phyloP scores from a whole-genome alignment of 2,888 invertebrate genomes.

The Phyllotreta cruciferae region DNA sequence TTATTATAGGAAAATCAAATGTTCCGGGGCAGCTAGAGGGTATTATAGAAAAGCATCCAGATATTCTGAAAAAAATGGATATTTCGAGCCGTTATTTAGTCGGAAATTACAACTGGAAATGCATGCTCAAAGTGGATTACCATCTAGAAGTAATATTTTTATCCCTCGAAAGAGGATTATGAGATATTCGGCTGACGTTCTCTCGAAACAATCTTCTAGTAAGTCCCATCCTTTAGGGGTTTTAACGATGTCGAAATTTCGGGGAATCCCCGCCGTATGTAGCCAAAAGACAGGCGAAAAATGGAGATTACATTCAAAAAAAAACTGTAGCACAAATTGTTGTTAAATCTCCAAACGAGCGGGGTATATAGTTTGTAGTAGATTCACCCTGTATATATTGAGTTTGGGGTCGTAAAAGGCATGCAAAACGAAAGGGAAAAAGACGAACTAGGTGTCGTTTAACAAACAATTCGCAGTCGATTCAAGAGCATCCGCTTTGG shows the following conservation, averaged over 20 bases:
- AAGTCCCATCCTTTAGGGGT: not conserved
- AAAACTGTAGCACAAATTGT: too few relatives aligned
- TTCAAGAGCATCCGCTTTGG: conserved; percentile 12
- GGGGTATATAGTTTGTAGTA: too few relatives aligned
- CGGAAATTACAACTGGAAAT: not conserved
- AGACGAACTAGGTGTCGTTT: conserved; percentile 22
- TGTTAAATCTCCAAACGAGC: too few relatives aligned
- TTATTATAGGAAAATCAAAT: too few relatives aligned
- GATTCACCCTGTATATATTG: not conserved
- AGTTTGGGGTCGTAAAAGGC: conserved; percentile 1
- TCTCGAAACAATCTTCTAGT: not conserved
- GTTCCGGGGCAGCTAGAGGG: too few relatives aligned
- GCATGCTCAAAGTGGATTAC: not conserved
- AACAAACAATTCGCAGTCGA: conserved; percentile 20
- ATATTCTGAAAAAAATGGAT: too few relatives aligned
- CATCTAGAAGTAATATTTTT: not conserved
- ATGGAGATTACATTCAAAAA: too few relatives aligned
- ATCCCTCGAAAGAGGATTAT: conserved; percentile 12
- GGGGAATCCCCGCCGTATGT: not conserved
- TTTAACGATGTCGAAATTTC: not conserved
- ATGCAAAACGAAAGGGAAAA: not conserved
- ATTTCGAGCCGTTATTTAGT: not conserved
- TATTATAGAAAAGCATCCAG: too few relatives aligned
- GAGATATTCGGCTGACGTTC: conserved; percentile 1
- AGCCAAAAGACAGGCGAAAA: too few relatives aligned